Conservation (phyloP, 2,888 invertebrate genomes). For the Tenodera sinensis region DNA sequence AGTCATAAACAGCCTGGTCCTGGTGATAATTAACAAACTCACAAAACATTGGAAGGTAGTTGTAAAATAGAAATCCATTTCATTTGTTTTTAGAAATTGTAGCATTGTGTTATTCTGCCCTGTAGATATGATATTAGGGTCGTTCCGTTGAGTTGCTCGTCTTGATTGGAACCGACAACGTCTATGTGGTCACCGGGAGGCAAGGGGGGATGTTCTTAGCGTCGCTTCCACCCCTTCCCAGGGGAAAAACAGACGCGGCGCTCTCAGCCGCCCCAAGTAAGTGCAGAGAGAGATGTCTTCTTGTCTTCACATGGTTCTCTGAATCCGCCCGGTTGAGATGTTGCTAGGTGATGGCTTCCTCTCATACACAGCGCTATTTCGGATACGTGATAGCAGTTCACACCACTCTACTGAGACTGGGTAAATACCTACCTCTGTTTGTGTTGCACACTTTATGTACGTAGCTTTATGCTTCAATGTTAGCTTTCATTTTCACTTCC, state of each 20-base stretch:
- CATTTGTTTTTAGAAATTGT: too few relatives aligned
- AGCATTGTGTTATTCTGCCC: too few relatives aligned
- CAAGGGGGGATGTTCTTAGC: neutral
- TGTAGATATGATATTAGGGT: too few relatives aligned
- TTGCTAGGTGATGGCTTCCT: neutral
- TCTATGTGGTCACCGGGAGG: neutral
- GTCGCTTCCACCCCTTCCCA: neutral
- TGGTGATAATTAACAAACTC: too few relatives aligned
- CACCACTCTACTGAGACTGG: neutral
- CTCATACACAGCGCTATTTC: conserved; percentile 5
- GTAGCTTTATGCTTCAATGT: too few relatives aligned
- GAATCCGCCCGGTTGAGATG: neutral
- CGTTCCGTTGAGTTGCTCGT: neutral
- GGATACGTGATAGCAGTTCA: conserved; percentile 25
- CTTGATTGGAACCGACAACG: neutral
- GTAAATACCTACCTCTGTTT: neutral
- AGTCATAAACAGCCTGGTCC: too few relatives aligned
- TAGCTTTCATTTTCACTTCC: too few relatives aligned
- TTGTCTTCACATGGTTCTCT: neutral
- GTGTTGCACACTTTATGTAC: too few relatives aligned
- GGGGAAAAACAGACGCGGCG: neutral
- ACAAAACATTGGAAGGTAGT: too few relatives aligned
- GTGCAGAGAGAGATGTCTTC: neutral
- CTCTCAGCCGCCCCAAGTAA: neutral
- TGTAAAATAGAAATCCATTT: too few relatives aligned